Evolutionary conservation across 2,888 invertebrate species (phyloP), one percentile per base, ranked within the genome.

Genomic region (Galeruca laticollis): DNA sequence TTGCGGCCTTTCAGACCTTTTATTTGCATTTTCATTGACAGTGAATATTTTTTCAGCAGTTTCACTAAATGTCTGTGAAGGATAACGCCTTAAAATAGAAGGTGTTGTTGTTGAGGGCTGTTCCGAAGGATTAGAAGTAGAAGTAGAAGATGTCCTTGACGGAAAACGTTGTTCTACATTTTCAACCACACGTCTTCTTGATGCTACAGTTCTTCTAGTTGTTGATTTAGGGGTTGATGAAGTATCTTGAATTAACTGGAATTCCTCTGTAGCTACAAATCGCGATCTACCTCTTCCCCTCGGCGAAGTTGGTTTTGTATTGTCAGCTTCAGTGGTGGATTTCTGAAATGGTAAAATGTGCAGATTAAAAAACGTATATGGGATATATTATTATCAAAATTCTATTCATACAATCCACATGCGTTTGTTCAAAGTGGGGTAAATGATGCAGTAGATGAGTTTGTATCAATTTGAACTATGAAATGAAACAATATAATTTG

Each of bases 251-350:
- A 76, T 67, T 75, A 79, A 72, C 57, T 77, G 76, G 60, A 80
- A 77, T 71, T 84, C 85, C 35, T 81, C 78, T 2, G 83, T 76
- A 66, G 77, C 70, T 6, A 81, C 70, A 73, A 84, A 86, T 73
- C 83, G 78, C 20, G 84, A 79, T 72, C 84, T 73, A 15, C 86
- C 86, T 75, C 85, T 75, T 11, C 80, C 78, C 75, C 80, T 66
- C 67, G 78, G 69, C 68, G 77, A 65, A 69, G 75, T 75, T n/a
- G 80, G 73, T 67, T 77, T 72, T 37, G 78, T 70, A 69, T 79
- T 79, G n/a, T 73, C 70, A 57, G 78, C 76, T 64, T 77, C 68
- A 33, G 72, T 43, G 15, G 76, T 75, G 62, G 75, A 60, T 70
- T 75, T 78, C 80, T 80, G 75, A 60, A 80, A 77, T 13, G 68